phyloP scores from a whole-genome alignment of 1,140 invertebrate genomes.

The Bemisia tabaci region DNA sequence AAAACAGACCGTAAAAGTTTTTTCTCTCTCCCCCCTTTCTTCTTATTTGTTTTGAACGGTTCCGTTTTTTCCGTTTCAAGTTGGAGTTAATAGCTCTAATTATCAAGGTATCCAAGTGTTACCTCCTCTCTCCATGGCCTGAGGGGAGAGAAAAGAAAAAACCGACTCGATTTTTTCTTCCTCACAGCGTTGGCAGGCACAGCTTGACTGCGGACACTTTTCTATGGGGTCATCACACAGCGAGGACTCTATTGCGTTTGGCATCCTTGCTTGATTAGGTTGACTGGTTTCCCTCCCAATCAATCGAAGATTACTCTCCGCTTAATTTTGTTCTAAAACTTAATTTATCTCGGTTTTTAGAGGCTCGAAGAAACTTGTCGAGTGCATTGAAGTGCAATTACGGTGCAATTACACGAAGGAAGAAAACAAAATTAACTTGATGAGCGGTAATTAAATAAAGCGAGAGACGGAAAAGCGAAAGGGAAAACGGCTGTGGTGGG shows the following conservation, averaged over 20 bases:
- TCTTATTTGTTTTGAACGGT: conserved; percentile 2
- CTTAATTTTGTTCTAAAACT: neutral
- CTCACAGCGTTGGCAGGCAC: too few relatives aligned
- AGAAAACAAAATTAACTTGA: neutral
- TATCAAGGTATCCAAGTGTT: neutral
- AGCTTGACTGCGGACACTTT: too few relatives aligned
- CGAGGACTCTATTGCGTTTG: too few relatives aligned
- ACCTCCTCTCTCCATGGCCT: neutral
- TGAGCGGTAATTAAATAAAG: neutral
- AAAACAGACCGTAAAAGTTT: neutral
- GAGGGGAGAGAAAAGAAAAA: neutral
- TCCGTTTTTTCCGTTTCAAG: neutral
- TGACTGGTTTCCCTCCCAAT: neutral
- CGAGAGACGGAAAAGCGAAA: neutral
- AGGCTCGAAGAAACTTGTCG: neutral
- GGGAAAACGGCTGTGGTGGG: neutral
- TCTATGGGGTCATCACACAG: too few relatives aligned
- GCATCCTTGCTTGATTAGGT: neutral
- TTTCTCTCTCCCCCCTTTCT: neutral
- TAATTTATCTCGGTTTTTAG: neutral
- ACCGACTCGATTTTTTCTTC: too few relatives aligned
- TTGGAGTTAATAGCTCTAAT: neutral
- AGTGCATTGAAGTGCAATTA: neutral
- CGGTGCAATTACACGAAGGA: neutral
- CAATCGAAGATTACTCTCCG: neutral